A percentile compares a stretch with the other conserved stretches of the same genome.
Evolutionary conservation across 2,888 invertebrate genomes (phyloP).

Genomic region (Oscheius onirici): DNA sequence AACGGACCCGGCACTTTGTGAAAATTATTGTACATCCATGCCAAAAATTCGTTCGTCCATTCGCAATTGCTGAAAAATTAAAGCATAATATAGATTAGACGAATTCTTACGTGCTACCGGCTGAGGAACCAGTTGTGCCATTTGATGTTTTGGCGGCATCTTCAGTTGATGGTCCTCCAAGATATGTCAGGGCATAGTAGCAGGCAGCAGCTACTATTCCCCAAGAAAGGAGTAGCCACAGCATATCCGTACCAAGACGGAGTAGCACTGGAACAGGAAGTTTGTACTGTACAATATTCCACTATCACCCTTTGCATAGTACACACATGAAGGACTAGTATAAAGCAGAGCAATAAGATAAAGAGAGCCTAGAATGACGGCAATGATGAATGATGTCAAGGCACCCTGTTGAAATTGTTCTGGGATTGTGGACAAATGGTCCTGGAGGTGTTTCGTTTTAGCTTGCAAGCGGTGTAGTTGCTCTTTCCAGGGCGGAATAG

Average conservation of each 20-base stretch:
- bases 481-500: slow-evolving; percentile 21
- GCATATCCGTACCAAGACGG: slow-evolving; percentile 37
- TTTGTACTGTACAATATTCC: neutral
- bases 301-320: slow-evolving; percentile 4
- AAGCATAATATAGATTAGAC: neutral
- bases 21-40: slow-evolving; percentile 61
- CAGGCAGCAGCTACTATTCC: slow-evolving; percentile 63
- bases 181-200: slow-evolving; percentile 65
- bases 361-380: slow-evolving; percentile 23
- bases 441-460: neutral
- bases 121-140: slow-evolving; percentile 16
- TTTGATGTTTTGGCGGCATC: slow-evolving; percentile 3
- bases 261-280: slow-evolving; percentile 21
- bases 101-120: slow-evolving; percentile 21
- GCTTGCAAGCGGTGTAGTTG: slow-evolving; percentile 4
- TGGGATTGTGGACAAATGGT: slow-evolving; percentile 5
- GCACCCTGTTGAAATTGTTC: slow-evolving; percentile 23
- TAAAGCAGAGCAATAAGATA: slow-evolving; percentile 19
- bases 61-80: slow-evolving; percentile 46
- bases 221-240: slow-evolving; percentile 67
- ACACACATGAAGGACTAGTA: slow-evolving; percentile 17
- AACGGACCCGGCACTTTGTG: slow-evolving; percentile 65
- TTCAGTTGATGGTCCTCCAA: slow-evolving; percentile 41
- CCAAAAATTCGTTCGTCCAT: slow-evolving; percentile 64
- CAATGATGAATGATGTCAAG: slow-evolving; percentile 5